Conservation (phyloP, 37 sponge, comb jelly and placozoan species). For the Haliclona indistincta region DNA sequence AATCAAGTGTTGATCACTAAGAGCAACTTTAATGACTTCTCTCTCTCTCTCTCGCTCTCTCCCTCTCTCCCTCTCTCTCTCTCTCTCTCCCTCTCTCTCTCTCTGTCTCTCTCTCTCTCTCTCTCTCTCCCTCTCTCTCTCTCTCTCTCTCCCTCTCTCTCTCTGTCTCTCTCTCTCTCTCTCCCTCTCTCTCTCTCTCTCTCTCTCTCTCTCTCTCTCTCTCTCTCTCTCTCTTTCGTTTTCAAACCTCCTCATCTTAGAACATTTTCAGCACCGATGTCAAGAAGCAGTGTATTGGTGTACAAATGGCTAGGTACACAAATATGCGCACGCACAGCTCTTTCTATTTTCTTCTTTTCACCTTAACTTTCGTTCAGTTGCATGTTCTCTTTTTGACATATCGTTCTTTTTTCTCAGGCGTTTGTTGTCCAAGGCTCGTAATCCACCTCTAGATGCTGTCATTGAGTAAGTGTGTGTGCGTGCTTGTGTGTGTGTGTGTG, state of each 20-base stretch:
- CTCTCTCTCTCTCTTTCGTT: background rate
- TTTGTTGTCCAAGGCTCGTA: conserved; percentile 59
- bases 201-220: background rate
- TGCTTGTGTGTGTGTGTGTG: background rate
- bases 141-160: conserved; percentile 1
- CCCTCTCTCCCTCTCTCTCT: no score
- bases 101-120: no score
- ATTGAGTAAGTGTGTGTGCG: conserved; percentile 40
- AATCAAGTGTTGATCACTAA: background rate
- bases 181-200: conserved; percentile 13
- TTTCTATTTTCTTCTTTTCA: background rate
- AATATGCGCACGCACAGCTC: background rate
- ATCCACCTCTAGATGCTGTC: conserved; percentile 61
- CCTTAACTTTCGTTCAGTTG: background rate
- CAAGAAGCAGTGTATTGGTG: conserved; percentile 43
- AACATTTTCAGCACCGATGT: conserved; percentile 52
- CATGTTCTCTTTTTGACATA: background rate
- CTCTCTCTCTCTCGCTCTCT: no score
- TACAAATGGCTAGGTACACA: conserved; percentile 57
- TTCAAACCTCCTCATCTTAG: background rate
- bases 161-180: conserved; percentile 30
- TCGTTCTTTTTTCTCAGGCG: conserved; percentile 22
- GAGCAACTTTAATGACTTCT: no score
- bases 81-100: no score
- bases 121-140: background rate